phyloP scores from a whole-genome alignment of 53 echinoderm and acorn worm genomes.

The Arbacia lixula region DNA sequence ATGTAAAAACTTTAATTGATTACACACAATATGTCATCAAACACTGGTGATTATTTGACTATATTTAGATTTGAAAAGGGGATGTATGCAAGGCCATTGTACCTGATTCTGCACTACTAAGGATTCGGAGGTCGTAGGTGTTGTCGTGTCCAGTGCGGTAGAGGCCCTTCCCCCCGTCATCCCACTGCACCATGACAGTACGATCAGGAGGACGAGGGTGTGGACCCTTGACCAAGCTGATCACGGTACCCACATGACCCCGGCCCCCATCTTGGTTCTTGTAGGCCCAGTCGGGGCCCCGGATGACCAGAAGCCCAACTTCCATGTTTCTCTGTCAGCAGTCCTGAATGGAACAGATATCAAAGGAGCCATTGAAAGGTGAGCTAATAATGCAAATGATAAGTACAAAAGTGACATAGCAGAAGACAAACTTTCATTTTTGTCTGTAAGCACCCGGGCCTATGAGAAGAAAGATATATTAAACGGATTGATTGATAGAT shows the following conservation, averaged over 20 bases:
- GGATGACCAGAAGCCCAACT: no score
- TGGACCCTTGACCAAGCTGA: slow-evolving; percentile 12
- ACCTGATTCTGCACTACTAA: slow-evolving; percentile 22
- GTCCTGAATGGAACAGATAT: not conserved
- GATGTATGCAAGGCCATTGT: not conserved
- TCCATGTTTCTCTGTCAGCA: not conserved
- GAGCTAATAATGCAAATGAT: no score
- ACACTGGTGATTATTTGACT: no score
- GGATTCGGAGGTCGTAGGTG: slow-evolving; percentile 65
- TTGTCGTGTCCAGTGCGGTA: slow-evolving; percentile 75
- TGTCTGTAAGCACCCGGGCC: no score
- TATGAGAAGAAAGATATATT: no score
- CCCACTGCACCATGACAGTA: slow-evolving; percentile 77
- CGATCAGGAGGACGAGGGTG: slow-evolving; percentile 46
- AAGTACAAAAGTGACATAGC: no score
- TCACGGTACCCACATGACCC: slow-evolving; percentile 79
- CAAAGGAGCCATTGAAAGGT: not conserved
- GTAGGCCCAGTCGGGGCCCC: slow-evolving; percentile 81
- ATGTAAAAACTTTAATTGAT: no score
- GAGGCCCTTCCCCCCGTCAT: slow-evolving; percentile 73
- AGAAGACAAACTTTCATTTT: no score
- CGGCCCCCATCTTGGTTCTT: slow-evolving; percentile 76
- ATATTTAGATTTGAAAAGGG: no score
- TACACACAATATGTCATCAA: no score
- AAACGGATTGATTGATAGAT: no score